These are phyloP conservation scores for Phrynosoma blainvillii DNA, from an alignment of 2,113 vertebrate genomes.

Conservation along the genomic window DNA sequence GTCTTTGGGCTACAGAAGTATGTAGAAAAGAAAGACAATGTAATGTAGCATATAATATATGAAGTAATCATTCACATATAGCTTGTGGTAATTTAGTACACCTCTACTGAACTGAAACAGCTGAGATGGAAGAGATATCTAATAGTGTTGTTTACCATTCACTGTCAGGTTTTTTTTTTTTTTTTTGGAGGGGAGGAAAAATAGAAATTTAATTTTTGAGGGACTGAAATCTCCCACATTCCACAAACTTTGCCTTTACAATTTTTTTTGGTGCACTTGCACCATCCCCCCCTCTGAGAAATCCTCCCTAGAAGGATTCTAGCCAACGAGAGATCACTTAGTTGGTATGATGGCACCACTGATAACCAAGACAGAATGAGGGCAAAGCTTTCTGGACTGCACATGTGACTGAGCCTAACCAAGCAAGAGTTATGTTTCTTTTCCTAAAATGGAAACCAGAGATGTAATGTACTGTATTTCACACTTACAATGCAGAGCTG, in stretches of 20 bases:
- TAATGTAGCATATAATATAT: conserved; percentile 69
- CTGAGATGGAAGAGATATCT: conserved; percentile 57
- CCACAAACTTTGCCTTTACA: too few species aligned
- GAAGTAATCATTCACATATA: conserved; percentile 71
- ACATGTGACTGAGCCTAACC: background rate
- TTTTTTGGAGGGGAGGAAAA: too few species aligned
- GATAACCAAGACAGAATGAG: background rate
- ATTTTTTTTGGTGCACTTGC: background rate
- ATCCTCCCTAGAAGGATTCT: background rate
- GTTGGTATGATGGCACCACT: background rate
- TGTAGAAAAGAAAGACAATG: conserved; percentile 63
- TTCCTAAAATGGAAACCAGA: background rate
- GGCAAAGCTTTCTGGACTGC: background rate
- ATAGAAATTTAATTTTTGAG: background rate
- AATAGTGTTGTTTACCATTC: background rate
- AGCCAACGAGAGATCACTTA: background rate
- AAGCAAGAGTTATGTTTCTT: too few species aligned
- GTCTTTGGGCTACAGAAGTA: conserved; percentile 75
- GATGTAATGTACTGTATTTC: background rate
- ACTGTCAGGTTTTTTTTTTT: background rate
- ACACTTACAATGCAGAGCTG: background rate
- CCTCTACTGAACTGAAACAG: conserved; percentile 54
- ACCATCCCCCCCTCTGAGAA: too few species aligned
- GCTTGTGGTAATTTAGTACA: conserved; percentile 72
- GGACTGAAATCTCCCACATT: background rate